phyloP scores from a whole-genome alignment of 2,888 invertebrate species.

The Dicyrtomina minuta region DNA sequence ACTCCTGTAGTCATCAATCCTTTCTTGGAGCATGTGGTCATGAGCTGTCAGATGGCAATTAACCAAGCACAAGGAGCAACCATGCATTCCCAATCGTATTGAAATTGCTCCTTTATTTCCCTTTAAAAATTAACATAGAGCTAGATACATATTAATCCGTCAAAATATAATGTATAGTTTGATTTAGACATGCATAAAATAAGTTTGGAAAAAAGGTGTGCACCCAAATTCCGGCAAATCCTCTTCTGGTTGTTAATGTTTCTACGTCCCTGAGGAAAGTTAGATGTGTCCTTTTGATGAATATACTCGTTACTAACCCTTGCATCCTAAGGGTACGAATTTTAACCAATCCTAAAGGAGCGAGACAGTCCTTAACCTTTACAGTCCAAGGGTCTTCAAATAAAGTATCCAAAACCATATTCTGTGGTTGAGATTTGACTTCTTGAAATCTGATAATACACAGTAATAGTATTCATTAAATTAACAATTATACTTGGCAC shows the following conservation, averaged over 20 bases:
- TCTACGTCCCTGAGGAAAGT: conserved; percentile 81
- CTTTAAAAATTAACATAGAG: conserved; percentile 59
- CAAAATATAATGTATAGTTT: no score
- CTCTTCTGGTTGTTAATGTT: conserved; percentile 83
- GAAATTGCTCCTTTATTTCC: conserved; percentile 95
- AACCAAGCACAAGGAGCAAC: conserved; percentile 82
- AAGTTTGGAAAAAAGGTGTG: conserved; percentile 53
- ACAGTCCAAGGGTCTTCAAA: conserved; percentile 76
- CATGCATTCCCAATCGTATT: conserved; percentile 80
- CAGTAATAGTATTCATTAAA: no score
- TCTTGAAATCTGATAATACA: conserved; percentile 75
- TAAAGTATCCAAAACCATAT: conserved; percentile 75
- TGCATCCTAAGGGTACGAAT: conserved; percentile 79
- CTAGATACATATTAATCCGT: background rate
- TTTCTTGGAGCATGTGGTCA: conserved; percentile 77
- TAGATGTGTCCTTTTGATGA: conserved; percentile 75
- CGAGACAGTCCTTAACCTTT: conserved; percentile 46
- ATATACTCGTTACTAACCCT: conserved; percentile 78
- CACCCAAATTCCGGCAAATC: conserved; percentile 90
- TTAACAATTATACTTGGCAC: no score
- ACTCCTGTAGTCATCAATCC: conserved; percentile 82
- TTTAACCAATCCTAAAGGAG: conserved; percentile 61
- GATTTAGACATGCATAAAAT: no score
- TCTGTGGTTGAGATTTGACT: conserved; percentile 83
- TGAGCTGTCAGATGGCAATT: conserved; percentile 90